Conservation (phyloP, 2,113 vertebrate species). For the Cyprinodon brontotheroides region DNA sequence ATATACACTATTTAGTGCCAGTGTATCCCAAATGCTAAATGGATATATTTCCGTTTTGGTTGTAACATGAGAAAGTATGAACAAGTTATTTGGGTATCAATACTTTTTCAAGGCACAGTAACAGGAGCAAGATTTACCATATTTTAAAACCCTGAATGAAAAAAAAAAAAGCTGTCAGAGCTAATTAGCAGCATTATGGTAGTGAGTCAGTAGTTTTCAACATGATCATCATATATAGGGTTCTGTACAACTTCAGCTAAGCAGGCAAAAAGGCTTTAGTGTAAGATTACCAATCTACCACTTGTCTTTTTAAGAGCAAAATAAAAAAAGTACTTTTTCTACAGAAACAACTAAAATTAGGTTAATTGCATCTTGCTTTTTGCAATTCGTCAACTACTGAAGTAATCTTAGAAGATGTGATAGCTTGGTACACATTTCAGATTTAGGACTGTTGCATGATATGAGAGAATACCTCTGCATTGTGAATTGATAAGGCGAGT, state of each 20-base stretch:
- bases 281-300: conserved; percentile 43
- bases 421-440: background rate
- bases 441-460: conserved; percentile 42
- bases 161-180: conserved; percentile 64
- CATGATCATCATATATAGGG: conserved; percentile 33
- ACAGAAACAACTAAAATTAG: conserved; percentile 19
- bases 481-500: background rate
- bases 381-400: conserved; percentile 38
- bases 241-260: conserved; percentile 47
- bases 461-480: conserved; percentile 9
- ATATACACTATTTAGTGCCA: background rate
- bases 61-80: background rate
- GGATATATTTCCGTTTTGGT: background rate
- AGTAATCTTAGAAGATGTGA: conserved; percentile 15
- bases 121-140: conserved; percentile 66
- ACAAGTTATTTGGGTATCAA: background rate
- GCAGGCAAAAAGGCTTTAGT: conserved; percentile 60
- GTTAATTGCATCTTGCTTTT: conserved; percentile 67
- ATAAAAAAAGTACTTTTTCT: background rate
- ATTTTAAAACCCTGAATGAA: conserved; percentile 58
- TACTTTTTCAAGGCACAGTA: conserved; percentile 4
- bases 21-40: background rate
- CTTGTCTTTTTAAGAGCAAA: conserved; percentile 55
- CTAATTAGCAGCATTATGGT: conserved; percentile 68
- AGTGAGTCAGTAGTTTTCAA: conserved; percentile 36